These are phyloP conservation scores for Tupaia chinensis DNA, from an alignment of 2,113 vertebrate species.

Conservation along the genomic window DNA sequence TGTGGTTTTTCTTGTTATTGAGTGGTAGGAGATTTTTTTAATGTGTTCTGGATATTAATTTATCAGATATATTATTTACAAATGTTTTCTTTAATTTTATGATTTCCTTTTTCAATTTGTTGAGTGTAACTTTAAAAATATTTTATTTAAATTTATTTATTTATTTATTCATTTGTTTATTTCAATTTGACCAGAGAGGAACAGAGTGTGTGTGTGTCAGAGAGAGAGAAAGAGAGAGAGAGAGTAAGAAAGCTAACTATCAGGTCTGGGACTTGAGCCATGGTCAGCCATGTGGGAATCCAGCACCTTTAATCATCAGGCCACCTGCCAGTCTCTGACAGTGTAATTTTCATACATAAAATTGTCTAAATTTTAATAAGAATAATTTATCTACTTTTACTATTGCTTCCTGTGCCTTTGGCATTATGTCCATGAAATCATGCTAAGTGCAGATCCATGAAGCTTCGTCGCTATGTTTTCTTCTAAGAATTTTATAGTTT, in stretches of 20 bases:
- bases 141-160: too few relatives aligned
- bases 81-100: background rate
- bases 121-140: background rate
- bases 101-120: background rate
- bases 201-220: too few relatives aligned
- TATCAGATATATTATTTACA: background rate
- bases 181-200: too few relatives aligned
- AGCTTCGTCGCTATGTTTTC: background rate
- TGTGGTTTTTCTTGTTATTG: background rate
- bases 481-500: background rate
- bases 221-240: too few relatives aligned
- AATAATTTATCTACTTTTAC: background rate
- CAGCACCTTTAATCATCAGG: too few relatives aligned
- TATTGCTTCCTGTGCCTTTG: background rate
- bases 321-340: too few relatives aligned
- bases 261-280: too few relatives aligned
- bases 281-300: too few relatives aligned
- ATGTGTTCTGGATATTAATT: background rate
- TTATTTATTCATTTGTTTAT: too few relatives aligned
- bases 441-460: background rate
- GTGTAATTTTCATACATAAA: background rate
- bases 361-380: background rate
- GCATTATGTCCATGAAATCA: background rate
- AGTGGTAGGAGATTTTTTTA: background rate
- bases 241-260: too few relatives aligned